Conservation (phyloP, 1,140 invertebrate genomes). For the Drosophila sulfurigaster region DNA sequence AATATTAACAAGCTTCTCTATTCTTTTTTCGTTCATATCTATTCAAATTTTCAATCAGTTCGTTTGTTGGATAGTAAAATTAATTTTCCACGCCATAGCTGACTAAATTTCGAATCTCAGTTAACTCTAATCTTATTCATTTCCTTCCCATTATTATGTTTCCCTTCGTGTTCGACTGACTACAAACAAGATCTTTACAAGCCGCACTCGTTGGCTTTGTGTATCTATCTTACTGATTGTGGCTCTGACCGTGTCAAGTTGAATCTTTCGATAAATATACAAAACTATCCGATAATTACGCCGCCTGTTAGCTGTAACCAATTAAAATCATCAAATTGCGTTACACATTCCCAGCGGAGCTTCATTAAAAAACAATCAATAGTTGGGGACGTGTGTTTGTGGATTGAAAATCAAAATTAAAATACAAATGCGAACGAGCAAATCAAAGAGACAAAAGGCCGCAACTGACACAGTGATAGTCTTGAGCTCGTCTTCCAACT, state of each 20-base stretch:
- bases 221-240: not conserved
- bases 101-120: constrained; percentile 39
- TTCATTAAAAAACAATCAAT: constrained; percentile 80
- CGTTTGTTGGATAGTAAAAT: constrained; percentile 21
- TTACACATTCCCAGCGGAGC: constrained; percentile 65
- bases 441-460: constrained; percentile 69
- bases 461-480: not conserved
- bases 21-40: constrained; percentile 4
- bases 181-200: constrained; percentile 42
- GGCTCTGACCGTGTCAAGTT: constrained; percentile 22
- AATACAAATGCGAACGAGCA: constrained; percentile 76
- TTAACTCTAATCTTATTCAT: constrained; percentile 24
- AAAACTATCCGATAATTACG: constrained; percentile 59
- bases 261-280: constrained; percentile 21
- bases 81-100: constrained; percentile 51
- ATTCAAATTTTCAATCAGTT: constrained; percentile 23
- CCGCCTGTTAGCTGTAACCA: constrained; percentile 69
- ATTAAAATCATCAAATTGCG: constrained; percentile 78
- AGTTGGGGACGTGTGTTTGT: constrained; percentile 8
- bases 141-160: constrained; percentile 13
- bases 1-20: constrained; percentile 30
- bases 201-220: not conserved
- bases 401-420: constrained; percentile 51
- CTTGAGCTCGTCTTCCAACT: constrained; percentile 44
- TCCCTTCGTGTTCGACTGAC: not conserved